Evolutionary conservation across 1,140 invertebrate species (phyloP).

Genomic region (Antheraea pernyi): DNA sequence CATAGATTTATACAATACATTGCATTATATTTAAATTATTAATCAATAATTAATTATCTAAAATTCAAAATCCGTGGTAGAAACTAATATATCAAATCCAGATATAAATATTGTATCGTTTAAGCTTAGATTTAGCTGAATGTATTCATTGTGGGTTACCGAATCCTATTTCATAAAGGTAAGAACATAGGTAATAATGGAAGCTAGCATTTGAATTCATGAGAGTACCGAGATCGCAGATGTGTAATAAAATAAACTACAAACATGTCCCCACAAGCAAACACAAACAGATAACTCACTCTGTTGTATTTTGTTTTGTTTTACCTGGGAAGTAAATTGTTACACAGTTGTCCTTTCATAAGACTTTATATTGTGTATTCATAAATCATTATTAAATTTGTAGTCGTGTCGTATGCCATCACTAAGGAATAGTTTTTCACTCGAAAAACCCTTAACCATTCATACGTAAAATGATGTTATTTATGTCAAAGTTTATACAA

Average conservation of each 20-base stretch:
- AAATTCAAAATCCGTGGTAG: background rate
- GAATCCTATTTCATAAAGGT: constrained; percentile 15
- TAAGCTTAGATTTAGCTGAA: background rate
- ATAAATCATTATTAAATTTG: no score
- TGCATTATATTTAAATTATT: no score
- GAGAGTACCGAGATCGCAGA: constrained; percentile 24
- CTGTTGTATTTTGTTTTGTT: background rate
- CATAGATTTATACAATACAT: no score
- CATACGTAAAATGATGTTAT: no score
- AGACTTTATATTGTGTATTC: no score
- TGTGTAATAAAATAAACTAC: constrained; percentile 30
- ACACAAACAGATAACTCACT: background rate
- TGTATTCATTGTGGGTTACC: background rate
- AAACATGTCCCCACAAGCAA: background rate
- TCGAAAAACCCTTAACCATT: no score
- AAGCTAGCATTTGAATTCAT: constrained; percentile 27
- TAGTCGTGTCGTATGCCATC: no score
- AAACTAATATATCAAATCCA: background rate
- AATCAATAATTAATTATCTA: no score
- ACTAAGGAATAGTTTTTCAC: no score
- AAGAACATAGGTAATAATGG: constrained; percentile 28
- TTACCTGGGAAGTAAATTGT: no score
- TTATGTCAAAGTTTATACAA: no score
- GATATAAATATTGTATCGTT: background rate
- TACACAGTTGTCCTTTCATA: no score